These are phyloP conservation scores for Siniperca chuatsi DNA, from an alignment of 2,113 vertebrate genomes.

Conservation along the genomic window DNA sequence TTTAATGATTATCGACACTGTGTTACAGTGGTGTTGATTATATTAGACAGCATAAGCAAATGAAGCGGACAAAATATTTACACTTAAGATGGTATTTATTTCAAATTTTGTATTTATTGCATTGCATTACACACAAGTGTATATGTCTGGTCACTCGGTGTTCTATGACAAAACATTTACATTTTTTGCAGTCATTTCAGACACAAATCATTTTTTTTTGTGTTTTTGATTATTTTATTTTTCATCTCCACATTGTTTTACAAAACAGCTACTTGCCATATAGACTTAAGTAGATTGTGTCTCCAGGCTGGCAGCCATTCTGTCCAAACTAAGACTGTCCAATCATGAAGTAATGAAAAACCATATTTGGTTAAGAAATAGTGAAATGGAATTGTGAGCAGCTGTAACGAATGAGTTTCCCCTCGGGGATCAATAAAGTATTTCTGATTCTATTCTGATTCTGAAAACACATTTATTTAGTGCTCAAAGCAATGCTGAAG, in stretches of 20 bases:
- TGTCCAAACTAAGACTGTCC: neutral
- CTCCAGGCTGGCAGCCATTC: neutral
- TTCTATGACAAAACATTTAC: neutral
- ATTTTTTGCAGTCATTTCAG: neutral
- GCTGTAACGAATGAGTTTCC: too few relatives aligned
- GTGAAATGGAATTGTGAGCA: too few relatives aligned
- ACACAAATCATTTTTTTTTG: neutral
- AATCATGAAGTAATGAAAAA: neutral
- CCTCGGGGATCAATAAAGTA: too few relatives aligned
- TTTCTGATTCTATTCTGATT: too few relatives aligned
- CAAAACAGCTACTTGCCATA: neutral
- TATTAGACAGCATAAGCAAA: neutral
- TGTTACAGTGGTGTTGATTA: neutral
- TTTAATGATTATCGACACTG: neutral
- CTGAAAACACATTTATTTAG: conserved; percentile 51
- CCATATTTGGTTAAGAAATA: conserved; percentile 21
- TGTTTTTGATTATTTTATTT: neutral
- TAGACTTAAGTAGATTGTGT: neutral
- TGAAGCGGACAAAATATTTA: neutral
- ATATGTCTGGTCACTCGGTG: neutral
- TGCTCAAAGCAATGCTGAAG: conserved; percentile 36
- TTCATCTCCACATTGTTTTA: neutral
- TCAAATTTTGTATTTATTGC: neutral
- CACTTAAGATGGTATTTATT: conserved; percentile 3
- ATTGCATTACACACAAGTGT: neutral